These are phyloP conservation scores for Rhegmatorhina hoffmannsi DNA, from an alignment of 2,113 vertebrate genomes.

Conservation along the genomic window DNA sequence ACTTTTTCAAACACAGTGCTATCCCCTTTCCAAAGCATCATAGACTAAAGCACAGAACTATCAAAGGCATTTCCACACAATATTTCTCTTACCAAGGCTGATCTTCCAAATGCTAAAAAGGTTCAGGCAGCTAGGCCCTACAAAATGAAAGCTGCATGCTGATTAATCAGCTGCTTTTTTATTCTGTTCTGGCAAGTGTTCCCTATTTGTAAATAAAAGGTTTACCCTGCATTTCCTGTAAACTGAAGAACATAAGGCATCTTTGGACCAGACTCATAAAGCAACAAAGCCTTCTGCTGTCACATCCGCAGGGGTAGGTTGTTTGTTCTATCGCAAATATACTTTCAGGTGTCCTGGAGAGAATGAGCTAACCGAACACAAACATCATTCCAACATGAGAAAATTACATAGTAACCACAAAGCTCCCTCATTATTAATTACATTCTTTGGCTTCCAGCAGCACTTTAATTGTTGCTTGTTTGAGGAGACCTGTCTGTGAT, in stretches of 20 bases:
- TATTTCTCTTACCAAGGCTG: conserved; percentile 65
- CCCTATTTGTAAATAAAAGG: conserved; percentile 75
- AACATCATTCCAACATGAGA: conserved; percentile 22
- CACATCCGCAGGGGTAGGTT: conserved; percentile 17
- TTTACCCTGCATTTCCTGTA: conserved; percentile 72
- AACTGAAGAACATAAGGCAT: conserved; percentile 62
- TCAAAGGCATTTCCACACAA: conserved; percentile 75
- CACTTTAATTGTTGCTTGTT: conserved; percentile 3
- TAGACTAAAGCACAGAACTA: conserved; percentile 73
- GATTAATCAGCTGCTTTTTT: conserved; percentile 75
- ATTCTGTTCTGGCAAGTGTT: conserved; percentile 67
- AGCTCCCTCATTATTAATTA: background rate
- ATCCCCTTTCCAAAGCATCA: conserved; percentile 64
- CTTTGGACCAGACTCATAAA: conserved; percentile 60
- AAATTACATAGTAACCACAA: background rate
- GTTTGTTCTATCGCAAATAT: conserved; percentile 4
- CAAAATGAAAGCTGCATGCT: conserved; percentile 73
- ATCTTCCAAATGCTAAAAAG: conserved; percentile 67
- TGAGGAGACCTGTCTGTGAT: background rate
- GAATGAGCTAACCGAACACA: conserved; percentile 34
- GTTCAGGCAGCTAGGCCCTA: conserved; percentile 49
- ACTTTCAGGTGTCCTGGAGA: conserved; percentile 49
- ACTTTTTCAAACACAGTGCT: conserved; percentile 49
- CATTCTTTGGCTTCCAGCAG: background rate
- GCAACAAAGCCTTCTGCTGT: conserved; percentile 57